Conservation (phyloP, 2,888 invertebrate genomes). For the Lasiommata megera region DNA sequence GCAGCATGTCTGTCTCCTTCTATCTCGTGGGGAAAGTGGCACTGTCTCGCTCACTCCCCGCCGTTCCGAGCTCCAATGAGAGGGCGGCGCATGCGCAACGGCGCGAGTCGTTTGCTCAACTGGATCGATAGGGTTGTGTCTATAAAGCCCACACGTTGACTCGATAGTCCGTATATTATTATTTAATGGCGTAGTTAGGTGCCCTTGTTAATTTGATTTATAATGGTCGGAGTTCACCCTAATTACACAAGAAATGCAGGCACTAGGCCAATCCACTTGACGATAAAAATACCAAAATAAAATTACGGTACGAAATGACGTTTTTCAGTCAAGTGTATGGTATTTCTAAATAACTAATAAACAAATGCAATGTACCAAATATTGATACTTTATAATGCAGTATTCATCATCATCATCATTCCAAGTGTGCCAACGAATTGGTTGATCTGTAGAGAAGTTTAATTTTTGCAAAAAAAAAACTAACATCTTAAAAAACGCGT, state of each 20-base stretch:
- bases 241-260: too few species aligned
- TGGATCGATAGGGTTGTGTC: slow-evolving; percentile 73
- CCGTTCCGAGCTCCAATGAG: slow-evolving; percentile 57
- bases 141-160: slow-evolving; percentile 59
- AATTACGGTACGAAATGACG: too few species aligned
- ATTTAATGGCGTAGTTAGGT: not conserved
- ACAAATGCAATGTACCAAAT: too few species aligned
- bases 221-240: not conserved
- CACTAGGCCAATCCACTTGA: too few species aligned
- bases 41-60: slow-evolving; percentile 50
- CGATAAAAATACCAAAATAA: too few species aligned
- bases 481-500: slow-evolving; percentile 14
- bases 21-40: slow-evolving; percentile 34
- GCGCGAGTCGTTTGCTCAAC: slow-evolving; percentile 74
- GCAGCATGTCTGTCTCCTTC: slow-evolving; percentile 55
- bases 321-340: too few species aligned
- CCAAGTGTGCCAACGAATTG: too few species aligned
- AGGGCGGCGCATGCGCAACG: slow-evolving; percentile 68
- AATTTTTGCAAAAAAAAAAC: not conserved
- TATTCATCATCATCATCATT: too few species aligned
- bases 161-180: slow-evolving; percentile 42
- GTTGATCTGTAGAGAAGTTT: too few species aligned
- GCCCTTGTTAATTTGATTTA: not conserved
- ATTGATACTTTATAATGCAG: too few species aligned
- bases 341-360: too few species aligned